Evolutionary conservation across 92 coral and sea anemone genomes (phyloP), one percentile per base, ranked within the genome.

Genomic region (Epizoanthus stellaris): DNA sequence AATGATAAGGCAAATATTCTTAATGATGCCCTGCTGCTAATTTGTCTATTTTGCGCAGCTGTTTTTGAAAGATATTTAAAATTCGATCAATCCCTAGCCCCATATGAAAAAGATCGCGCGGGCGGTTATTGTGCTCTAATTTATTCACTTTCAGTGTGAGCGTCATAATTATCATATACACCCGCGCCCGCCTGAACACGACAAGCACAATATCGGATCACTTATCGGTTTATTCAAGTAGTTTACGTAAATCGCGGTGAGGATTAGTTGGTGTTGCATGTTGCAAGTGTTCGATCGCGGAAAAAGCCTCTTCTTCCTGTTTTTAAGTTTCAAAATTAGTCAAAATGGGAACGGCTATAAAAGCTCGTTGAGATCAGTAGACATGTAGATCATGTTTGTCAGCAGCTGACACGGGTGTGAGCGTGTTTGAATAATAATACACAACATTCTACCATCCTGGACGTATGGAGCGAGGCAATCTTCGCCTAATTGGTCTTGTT

Each of bases 81-180:
- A 30, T 30, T 30, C 36, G 36, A 30, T 30, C 36, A 1, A 30
- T 30, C 49, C 0, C 49, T 2, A 10, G 11, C 52, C 5, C 52
- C 52, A 45, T 45, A 45, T 45, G 52, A 45, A 45, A 4, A 45
- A 52, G 56, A 2, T 52, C 17, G 23, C 36, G 52, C 68, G 43
- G 42, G 54, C 72, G 10, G 71, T 19, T 60, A 62, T 79, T 54
- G 19, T 79, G 65, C 65, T 79, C 73, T 62, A 79, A 79, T 79
- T 12, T 79, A 79, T 79, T 79, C 83, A 11, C 34, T 77, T 40
- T n/a, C 21, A 8, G 12, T 10, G 21, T 30, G 81, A 76, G 12
- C 82, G 82, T 79, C 83, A 64, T 47, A 79, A 79, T 79, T 63
- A 62, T 63, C 64, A 79, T 79, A 42, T 79, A 42, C 15, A 56